A percentile compares a stretch with the other conserved stretches of the same genome.
Evolutionary conservation across 2,888 invertebrate genomes (phyloP).

Genomic region (Bibio marci): DNA sequence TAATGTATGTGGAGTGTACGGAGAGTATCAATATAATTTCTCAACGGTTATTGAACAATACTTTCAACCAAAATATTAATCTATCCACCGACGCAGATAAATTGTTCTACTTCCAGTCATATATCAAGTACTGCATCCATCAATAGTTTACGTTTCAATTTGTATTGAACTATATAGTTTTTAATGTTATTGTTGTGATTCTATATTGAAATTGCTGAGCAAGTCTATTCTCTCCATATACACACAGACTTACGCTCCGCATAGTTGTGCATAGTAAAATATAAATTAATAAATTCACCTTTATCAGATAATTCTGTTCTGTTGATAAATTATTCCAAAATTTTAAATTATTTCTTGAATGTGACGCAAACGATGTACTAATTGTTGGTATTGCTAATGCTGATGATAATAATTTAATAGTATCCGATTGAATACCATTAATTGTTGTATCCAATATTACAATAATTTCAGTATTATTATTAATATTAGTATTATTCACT

Average conservation of each 20-base stretch:
- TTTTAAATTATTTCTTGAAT: slow-evolving; percentile 18
- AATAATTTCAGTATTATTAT: slow-evolving; percentile 17
- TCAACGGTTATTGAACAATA: slow-evolving; percentile 41
- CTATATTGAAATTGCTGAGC: too few relatives aligned
- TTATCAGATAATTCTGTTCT: slow-evolving; percentile 66
- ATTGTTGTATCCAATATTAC: slow-evolving; percentile 68
- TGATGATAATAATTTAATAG: slow-evolving; percentile 66
- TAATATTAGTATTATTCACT: slow-evolving; percentile 17
- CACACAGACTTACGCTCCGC: too few relatives aligned
- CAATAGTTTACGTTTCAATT: too few relatives aligned
- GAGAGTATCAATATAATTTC: slow-evolving; percentile 62
- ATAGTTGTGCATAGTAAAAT: too few relatives aligned
- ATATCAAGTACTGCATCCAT: too few relatives aligned
- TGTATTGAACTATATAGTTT: too few relatives aligned
- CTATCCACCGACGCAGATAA: slow-evolving; percentile 68
- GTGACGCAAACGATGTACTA: slow-evolving; percentile 70
- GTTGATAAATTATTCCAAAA: slow-evolving; percentile 54
- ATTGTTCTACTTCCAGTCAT: too few relatives aligned
- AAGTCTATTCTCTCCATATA: too few relatives aligned
- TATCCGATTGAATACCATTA: slow-evolving; percentile 64
- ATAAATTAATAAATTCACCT: slow-evolving; percentile 22
- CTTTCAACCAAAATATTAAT: too few relatives aligned
- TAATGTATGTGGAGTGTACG: too few relatives aligned
- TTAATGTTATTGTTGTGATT: too few relatives aligned
- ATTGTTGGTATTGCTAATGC: slow-evolving; percentile 68